Evolutionary conservation across 2,113 vertebrate genomes (phyloP).

Genomic region (Marmota monax): DNA sequence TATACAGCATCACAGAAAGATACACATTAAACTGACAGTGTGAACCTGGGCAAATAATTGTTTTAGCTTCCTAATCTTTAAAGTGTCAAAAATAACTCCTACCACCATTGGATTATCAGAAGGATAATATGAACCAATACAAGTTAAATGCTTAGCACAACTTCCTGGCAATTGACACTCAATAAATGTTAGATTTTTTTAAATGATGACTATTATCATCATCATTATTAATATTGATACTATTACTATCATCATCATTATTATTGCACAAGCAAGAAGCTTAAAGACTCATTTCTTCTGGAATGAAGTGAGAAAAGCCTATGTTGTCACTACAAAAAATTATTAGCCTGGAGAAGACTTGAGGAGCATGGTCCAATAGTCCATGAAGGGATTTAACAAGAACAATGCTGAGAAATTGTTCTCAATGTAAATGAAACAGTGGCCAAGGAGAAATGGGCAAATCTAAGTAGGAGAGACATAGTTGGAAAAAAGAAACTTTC

Average conservation of each 20-base stretch:
- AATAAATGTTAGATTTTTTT: constrained; percentile 26
- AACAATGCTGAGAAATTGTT: constrained; percentile 49
- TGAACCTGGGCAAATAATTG: constrained; percentile 54
- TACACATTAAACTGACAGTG: not conserved
- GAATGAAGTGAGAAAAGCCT: constrained; percentile 27
- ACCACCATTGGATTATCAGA: not conserved
- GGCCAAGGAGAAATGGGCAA: constrained; percentile 3
- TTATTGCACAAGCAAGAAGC: constrained; percentile 32
- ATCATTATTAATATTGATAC: not conserved
- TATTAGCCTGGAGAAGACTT: not conserved
- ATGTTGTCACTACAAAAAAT: constrained; percentile 8
- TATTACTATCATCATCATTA: not conserved
- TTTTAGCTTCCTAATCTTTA: constrained; percentile 57
- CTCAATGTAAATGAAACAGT: constrained; percentile 40
- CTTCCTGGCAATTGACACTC: constrained; percentile 39
- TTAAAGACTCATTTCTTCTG: constrained; percentile 57
- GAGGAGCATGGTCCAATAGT: not conserved
- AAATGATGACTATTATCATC: not conserved
- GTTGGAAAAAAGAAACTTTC: constrained; percentile 10
- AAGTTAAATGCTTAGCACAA: constrained; percentile 44
- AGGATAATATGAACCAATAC: constrained; percentile 42
- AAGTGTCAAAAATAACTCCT: constrained; percentile 54
- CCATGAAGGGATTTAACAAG: constrained; percentile 32
- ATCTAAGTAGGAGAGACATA: constrained; percentile 18
- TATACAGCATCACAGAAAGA: constrained; percentile 22